Percentiles rank a stretch among this genome's conserved stretches.
Conservation (phyloP, 1,140 invertebrate species). For the Cherax destructor region DNA sequence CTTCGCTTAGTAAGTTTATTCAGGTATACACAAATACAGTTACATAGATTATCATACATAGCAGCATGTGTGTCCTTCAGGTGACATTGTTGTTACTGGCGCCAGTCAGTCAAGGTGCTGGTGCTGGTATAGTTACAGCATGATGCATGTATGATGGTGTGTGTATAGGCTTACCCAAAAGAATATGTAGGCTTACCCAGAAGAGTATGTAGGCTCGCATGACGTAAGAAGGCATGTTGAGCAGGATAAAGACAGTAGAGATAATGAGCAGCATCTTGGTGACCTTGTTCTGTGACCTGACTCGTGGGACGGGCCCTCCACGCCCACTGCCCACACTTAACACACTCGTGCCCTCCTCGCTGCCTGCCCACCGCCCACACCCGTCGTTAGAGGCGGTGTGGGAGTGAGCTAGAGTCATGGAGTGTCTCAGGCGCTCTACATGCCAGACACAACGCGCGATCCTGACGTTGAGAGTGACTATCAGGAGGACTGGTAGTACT, state of each 20-base stretch:
- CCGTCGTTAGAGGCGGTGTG: slow-evolving; percentile 73
- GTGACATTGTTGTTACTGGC: too few species aligned
- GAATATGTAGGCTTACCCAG: slow-evolving; percentile 72
- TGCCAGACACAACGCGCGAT: slow-evolving; percentile 82
- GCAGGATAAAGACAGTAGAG: slow-evolving; percentile 85
- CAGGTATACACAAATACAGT: too few species aligned
- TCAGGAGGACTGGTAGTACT: slow-evolving; percentile 82
- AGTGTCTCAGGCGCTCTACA: slow-evolving; percentile 74
- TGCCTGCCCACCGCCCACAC: not conserved
- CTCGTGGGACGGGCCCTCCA: slow-evolving; percentile 2
- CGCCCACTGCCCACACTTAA: slow-evolving; percentile 40
- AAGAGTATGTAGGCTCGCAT: slow-evolving; percentile 74
- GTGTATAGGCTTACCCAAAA: slow-evolving; percentile 71
- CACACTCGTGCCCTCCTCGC: slow-evolving; percentile 64
- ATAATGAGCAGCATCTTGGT: slow-evolving; percentile 89
- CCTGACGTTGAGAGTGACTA: slow-evolving; percentile 83
- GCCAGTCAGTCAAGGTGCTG: too few species aligned
- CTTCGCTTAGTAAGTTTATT: too few species aligned
- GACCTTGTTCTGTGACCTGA: slow-evolving; percentile 81
- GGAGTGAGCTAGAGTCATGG: slow-evolving; percentile 72
- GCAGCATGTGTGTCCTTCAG: too few species aligned
- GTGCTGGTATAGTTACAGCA: too few species aligned
- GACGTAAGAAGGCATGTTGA: slow-evolving; percentile 83
- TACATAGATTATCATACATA: too few species aligned
- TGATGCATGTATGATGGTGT: too few species aligned